phyloP scores from a whole-genome alignment of 2,888 invertebrate genomes.

The Drosophila anomelani region DNA sequence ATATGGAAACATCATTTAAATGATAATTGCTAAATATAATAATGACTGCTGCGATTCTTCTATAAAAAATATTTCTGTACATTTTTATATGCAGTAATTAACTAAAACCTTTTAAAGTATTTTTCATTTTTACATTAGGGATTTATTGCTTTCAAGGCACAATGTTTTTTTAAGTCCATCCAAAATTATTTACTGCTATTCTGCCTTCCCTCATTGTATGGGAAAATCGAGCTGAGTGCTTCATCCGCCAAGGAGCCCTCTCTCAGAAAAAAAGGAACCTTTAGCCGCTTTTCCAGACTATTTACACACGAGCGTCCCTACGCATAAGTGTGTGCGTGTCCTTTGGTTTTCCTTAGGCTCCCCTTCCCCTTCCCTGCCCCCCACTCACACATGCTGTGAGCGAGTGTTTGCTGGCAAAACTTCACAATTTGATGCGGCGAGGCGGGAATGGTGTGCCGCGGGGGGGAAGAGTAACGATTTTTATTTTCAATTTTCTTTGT shows the following conservation, averaged over 20 bases:
- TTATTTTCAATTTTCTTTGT: constrained; percentile 76
- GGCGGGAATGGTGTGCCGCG: constrained; percentile 39
- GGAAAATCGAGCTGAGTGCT: constrained; percentile 36
- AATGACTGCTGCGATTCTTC: not conserved
- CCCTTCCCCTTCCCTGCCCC: not conserved
- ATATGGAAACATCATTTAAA: not conserved
- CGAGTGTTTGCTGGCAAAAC: constrained; percentile 50
- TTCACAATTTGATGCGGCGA: constrained; percentile 66
- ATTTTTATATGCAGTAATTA: not conserved
- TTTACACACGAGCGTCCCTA: constrained; percentile 33
- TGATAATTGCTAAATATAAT: not conserved
- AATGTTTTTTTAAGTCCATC: no score
- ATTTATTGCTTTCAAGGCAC: no score
- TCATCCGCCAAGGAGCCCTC: constrained; percentile 17
- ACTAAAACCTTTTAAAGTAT: not conserved
- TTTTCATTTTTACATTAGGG: not conserved
- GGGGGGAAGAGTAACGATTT: constrained; percentile 52
- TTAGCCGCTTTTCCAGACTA: constrained; percentile 51
- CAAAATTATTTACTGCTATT: constrained; percentile 21
- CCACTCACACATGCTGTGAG: constrained; percentile 3
- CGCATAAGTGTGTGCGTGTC: constrained; percentile 24
- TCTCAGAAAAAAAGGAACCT: constrained; percentile 25
- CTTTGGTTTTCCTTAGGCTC: constrained; percentile 32
- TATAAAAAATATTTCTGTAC: not conserved
- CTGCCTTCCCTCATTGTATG: constrained; percentile 25